Conservation (phyloP, 2,797 vertebrate genomes). For the Sebastes matsubarae region DNA sequence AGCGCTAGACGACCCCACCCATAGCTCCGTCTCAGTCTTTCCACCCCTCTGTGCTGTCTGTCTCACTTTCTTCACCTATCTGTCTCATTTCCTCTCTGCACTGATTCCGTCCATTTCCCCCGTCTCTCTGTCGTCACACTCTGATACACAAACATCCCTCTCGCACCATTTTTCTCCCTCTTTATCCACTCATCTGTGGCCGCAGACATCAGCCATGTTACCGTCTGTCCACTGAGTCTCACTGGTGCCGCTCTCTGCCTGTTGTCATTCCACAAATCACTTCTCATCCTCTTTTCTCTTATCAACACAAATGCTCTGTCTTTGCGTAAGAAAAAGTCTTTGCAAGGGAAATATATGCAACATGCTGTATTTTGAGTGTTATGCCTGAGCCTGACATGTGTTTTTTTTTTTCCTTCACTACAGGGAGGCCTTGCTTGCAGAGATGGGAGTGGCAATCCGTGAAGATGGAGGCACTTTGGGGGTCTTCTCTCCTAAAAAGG, state of each 20-base stretch:
- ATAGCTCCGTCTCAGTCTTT: background rate
- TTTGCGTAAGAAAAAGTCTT: background rate
- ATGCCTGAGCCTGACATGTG: background rate
- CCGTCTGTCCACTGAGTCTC: conserved; percentile 26
- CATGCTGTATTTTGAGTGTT: background rate
- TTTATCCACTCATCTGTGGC: conserved; percentile 43
- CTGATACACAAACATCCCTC: conserved; percentile 39
- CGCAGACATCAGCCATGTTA: conserved; percentile 41
- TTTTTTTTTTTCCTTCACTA: conserved; percentile 19
- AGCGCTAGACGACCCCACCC: background rate
- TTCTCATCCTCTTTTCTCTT: conserved; percentile 1
- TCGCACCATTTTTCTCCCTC: conserved; percentile 27
- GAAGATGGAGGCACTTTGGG: conserved; percentile 98
- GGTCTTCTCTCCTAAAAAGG: conserved; percentile 99
- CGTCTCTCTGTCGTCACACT: conserved; percentile 26
- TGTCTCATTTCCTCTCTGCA: conserved; percentile 24
- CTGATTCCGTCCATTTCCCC: conserved; percentile 43
- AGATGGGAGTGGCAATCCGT: conserved; percentile 99
- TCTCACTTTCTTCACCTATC: conserved; percentile 29
- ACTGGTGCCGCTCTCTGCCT: conserved; percentile 44
- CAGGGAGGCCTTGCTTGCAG: conserved; percentile 96
- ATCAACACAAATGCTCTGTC: background rate
- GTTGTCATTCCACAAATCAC: conserved; percentile 24
- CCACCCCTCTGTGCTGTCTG: conserved; percentile 14
- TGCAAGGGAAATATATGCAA: background rate